Conservation (phyloP, 2,797 vertebrate species). For the Phrynocephalus forsythii region DNA sequence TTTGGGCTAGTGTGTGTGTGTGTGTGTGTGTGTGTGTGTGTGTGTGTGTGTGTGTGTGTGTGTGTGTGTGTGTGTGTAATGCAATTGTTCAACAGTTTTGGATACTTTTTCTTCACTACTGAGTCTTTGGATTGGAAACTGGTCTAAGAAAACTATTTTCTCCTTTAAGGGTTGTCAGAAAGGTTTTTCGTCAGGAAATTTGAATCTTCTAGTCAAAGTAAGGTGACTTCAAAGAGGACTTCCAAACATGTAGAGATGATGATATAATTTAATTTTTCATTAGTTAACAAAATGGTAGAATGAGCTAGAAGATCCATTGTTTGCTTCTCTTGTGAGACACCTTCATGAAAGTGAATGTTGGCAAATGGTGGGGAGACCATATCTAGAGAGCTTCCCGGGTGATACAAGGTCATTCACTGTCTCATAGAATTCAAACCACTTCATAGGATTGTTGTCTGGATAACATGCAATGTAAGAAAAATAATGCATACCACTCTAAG, state of each 20-base stretch:
- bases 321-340: background rate
- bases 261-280: slow-evolving; percentile 1
- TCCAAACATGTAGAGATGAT: slow-evolving; percentile 2
- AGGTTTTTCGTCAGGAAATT: slow-evolving; percentile 8
- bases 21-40: no score
- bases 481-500: no score
- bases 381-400: background rate
- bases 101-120: background rate
- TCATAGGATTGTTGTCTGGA: no score
- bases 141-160: background rate
- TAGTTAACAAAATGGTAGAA: background rate
- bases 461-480: no score
- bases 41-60: no score
- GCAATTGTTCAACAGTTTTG: background rate
- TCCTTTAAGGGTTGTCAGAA: slow-evolving; percentile 10
- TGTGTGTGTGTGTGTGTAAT: background rate
- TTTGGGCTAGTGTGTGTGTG: no score
- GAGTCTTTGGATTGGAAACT: slow-evolving; percentile 9
- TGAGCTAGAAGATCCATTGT: background rate
- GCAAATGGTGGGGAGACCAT: background rate
- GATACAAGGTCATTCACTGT: background rate
- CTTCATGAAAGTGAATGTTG: background rate
- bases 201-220: slow-evolving; percentile 4
- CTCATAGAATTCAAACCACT: background rate
- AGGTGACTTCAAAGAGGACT: background rate